Base-by-base conservation (phyloP, 1,140 invertebrate species). In the Penaeus vannamei region DNA sequence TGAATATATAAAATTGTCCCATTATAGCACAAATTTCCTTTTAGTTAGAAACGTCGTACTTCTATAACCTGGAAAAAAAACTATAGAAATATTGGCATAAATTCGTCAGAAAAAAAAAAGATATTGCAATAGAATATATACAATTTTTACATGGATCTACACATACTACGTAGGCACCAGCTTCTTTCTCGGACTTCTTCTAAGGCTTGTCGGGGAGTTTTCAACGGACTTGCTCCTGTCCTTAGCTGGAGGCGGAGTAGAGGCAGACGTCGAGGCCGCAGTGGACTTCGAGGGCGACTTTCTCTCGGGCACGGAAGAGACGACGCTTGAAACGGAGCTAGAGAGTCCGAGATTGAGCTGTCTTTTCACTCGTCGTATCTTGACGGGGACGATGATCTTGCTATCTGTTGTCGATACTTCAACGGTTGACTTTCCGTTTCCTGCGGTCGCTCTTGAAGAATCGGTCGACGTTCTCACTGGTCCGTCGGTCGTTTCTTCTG, bases 161-260 rank as follows among this genome's bases (percentile, higher is more conserved):
- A 64, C 22, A 22, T 84, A 72, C 10, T 26, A 23, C 0, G 64
- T 64, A 29, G 32, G 22, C 29, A 10, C 20, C 20, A 85, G 36
- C 14, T 32, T n/a, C 23, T 87, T 87, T 26, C 86, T 82, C 22
- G 86, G 86, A 87, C 86, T 87, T 69, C 64, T 87, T n/a, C 80
- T 79, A 23, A 87, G 62, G 12, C 53, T 10, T 53, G 10, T 0
- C 53, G 8, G 53, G 53, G 53, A 53, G 53, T 53, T 53, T 53
- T 53, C 53, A 17, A 17, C 14, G 53, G 53, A 53, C 53, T 53
- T 53, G 53, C 53, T 53, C 53, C 53, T 53, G 0, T 53, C 53
- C 53, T 53, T 53, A 12, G 12, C 17, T 53, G 53, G 53, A 8
- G 53, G 53, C 1, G 53, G 53, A 53, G 53, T 53, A 17, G 53